These are phyloP conservation scores for Laodelphax striatellus DNA, from an alignment of 1,140 invertebrate species.

Conservation along the genomic window DNA sequence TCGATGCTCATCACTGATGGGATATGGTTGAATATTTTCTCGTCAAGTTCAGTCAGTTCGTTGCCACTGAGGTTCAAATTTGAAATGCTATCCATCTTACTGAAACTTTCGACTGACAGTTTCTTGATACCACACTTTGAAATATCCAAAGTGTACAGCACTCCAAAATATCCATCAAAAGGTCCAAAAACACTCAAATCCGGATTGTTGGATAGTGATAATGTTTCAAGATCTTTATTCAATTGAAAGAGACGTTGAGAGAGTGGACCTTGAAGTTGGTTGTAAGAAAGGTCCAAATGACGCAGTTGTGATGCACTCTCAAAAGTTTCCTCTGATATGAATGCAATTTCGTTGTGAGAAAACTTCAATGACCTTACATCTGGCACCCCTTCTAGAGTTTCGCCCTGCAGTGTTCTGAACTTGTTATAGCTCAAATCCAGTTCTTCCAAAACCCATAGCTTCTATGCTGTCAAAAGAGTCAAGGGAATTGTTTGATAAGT, in stretches of 20 bases:
- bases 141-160: slow-evolving; percentile 48
- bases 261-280: slow-evolving; percentile 44
- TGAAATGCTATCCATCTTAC: slow-evolving; percentile 49
- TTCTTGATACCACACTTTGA: slow-evolving; percentile 51
- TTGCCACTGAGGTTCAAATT: slow-evolving; percentile 51
- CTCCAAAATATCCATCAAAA: slow-evolving; percentile 42
- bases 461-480: slow-evolving; percentile 37
- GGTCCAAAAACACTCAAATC: slow-evolving; percentile 44
- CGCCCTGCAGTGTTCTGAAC: slow-evolving; percentile 45
- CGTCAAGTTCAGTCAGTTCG: slow-evolving; percentile 18
- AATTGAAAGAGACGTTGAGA: slow-evolving; percentile 49
- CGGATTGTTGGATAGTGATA: slow-evolving; percentile 52
- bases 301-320: slow-evolving; percentile 43
- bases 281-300: slow-evolving; percentile 54
- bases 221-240: slow-evolving; percentile 50
- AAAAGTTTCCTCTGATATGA: slow-evolving; percentile 54
- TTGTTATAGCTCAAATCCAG: slow-evolving; percentile 50
- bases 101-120: slow-evolving; percentile 45
- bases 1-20: slow-evolving; percentile 49
- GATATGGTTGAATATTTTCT: slow-evolving; percentile 34
- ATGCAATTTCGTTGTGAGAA: slow-evolving; percentile 47
- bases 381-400: slow-evolving; percentile 47
- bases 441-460: slow-evolving; percentile 40
- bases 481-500: slow-evolving; percentile 44
- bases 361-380: slow-evolving; percentile 47